Base-by-base conservation (phyloP, 1,140 invertebrate species). In the Oncopeltus fasciatus region DNA sequence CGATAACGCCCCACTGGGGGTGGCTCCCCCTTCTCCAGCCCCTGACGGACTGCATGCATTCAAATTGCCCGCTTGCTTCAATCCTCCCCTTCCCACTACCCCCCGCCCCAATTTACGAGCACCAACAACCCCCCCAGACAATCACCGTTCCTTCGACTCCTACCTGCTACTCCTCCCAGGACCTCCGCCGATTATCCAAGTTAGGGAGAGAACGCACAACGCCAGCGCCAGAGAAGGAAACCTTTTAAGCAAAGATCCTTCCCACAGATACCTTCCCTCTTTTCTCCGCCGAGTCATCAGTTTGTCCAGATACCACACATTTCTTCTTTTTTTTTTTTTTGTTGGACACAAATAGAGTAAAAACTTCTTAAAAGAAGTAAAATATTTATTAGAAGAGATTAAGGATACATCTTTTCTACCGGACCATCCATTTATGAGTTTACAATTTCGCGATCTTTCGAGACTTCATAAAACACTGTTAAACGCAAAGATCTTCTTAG, bases 1-100 rank as follows among this genome's bases (percentile, higher is more conserved):
- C 63, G 63, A 60, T 64, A 60, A 59, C n/a, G n/a, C n/a, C n/a
- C n/a, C n/a, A n/a, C n/a, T n/a, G n/a, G 51, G 62, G 18, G 24
- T 14, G n/a, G 18, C 27, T 21, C 57, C 44, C 53, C 46, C n/a
- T n/a, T n/a, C n/a, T n/a, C n/a, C n/a, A n/a, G n/a, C n/a, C n/a
- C 59, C 63, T 64, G 63, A 64, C 63, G 63, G 59, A 64, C 63
- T 64, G 63, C 63, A 64, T 64, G 63, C 63, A 64, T 64, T 64
- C 63, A 64, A 64, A 64, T 64, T 64, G 63, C 63, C 59, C 59
- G 63, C 63, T 64, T 64, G 63, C 63, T 64, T 64, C 63, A 64
- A 64, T 64, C 62, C 62, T 57, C 46, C 56, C 62, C 26, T 21
- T 31, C 29, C 5, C 58, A 21, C 31, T 38, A 60, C 56, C 58